Evolutionary conservation across 2,113 vertebrate genomes (phyloP).

Genomic region (Lepidothrix coronata): DNA sequence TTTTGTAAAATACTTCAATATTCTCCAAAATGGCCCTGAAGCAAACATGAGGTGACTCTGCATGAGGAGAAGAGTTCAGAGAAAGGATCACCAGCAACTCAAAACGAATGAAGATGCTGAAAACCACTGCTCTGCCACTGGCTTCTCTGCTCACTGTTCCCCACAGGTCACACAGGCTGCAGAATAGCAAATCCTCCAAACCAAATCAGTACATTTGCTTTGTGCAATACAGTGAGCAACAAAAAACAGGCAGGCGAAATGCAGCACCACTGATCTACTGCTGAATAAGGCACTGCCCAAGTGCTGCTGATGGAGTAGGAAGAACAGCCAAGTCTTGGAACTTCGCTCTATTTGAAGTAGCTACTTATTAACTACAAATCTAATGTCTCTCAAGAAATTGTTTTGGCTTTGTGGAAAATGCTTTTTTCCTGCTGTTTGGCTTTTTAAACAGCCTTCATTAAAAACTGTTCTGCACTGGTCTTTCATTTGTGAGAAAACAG

Average conservation of each 20-base stretch:
- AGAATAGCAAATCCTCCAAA: background rate
- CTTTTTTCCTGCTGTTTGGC: background rate
- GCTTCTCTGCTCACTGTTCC: background rate
- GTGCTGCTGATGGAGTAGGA: background rate
- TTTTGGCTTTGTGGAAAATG: background rate
- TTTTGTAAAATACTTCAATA: background rate
- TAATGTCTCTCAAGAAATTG: background rate
- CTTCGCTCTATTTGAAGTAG: background rate
- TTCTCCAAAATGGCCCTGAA: background rate
- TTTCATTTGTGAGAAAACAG: background rate
- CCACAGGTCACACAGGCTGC: background rate
- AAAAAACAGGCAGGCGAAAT: background rate
- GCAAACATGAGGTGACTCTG: fast-evolving
- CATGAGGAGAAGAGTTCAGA: background rate
- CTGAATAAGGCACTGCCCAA: background rate
- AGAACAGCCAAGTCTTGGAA: background rate
- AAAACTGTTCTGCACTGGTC: background rate
- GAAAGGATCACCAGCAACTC: background rate
- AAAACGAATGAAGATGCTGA: background rate
- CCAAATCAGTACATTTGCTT: background rate
- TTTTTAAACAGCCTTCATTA: background rate
- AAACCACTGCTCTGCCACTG: background rate
- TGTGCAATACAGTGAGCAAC: background rate
- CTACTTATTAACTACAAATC: background rate
- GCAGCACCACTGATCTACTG: background rate